phyloP scores from a whole-genome alignment of 2,797 vertebrate species.

The Craterocephalus amniculus region DNA sequence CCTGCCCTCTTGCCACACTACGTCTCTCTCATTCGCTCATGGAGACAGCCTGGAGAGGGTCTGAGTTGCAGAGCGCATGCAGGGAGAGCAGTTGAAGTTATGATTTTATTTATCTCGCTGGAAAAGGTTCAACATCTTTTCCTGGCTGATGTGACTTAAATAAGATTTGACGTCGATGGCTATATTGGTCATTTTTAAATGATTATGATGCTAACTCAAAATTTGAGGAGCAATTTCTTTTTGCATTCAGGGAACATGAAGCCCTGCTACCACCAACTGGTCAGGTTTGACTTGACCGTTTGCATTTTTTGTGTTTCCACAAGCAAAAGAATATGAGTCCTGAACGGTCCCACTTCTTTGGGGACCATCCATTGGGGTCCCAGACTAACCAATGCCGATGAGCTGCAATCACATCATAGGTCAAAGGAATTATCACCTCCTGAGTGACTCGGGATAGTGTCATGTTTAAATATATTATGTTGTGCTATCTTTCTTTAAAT shows the following conservation, averaged over 20 bases:
- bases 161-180: neutral
- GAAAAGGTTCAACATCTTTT: conserved; percentile 5
- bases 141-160: neutral
- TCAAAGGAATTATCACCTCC: no score
- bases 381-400: neutral
- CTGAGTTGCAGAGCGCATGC: conserved; percentile 18
- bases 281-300: no score
- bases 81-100: conserved; percentile 14
- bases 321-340: neutral
- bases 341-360: neutral
- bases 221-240: neutral
- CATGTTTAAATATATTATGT: neutral
- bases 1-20: conserved; percentile 24
- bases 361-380: neutral
- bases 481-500: neutral
- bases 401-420: no score
- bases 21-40: conserved; percentile 41
- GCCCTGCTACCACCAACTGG: no score
- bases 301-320: neutral
- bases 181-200: neutral
- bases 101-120: conserved; percentile 30
- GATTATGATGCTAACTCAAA: neutral
- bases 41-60: conserved; percentile 38
- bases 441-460: neutral
- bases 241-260: neutral